These are phyloP conservation scores for Mylabris phalerata DNA, from an alignment of 1,140 invertebrate species.

Conservation along the genomic window DNA sequence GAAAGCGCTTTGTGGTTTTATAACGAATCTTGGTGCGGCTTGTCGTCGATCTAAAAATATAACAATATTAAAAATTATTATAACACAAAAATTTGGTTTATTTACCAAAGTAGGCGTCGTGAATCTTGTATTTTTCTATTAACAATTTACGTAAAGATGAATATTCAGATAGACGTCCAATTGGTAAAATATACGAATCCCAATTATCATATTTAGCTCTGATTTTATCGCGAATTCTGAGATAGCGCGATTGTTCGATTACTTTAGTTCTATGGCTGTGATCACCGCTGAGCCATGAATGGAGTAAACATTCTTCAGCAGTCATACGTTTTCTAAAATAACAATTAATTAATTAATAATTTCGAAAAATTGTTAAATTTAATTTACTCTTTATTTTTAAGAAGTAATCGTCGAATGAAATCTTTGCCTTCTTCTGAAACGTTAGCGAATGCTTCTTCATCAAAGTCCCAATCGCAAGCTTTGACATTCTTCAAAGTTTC, in stretches of 20 bases:
- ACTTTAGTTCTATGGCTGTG: conserved; percentile 64
- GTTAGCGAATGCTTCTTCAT: conserved; percentile 84
- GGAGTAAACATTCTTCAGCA: conserved; percentile 92
- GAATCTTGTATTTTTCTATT: conserved; percentile 94
- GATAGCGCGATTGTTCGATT: conserved; percentile 77
- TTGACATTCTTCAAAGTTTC: conserved; percentile 98
- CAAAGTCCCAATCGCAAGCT: conserved; percentile 98
- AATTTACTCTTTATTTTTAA: conserved; percentile 86
- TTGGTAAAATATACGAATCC: conserved; percentile 86
- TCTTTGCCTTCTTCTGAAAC: conserved; percentile 97
- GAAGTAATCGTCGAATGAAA: conserved; percentile 87
- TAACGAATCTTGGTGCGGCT: conserved; percentile 95
- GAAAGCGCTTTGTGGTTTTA: conserved; percentile 90
- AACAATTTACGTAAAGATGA: conserved; percentile 93
- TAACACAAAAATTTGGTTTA: conserved; percentile 9
- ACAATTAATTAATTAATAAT: background rate
- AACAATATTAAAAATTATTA: background rate
- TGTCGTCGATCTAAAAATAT: conserved; percentile 78
- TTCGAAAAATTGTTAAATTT: background rate
- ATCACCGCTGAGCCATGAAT: conserved; percentile 89
- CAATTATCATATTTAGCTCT: conserved; percentile 82
- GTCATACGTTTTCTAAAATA: conserved; percentile 86
- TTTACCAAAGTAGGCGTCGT: conserved; percentile 89
- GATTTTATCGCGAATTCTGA: conserved; percentile 80
- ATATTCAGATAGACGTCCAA: conserved; percentile 95